Conservation (phyloP, 2,888 invertebrate species). For the Aphrophora alni region DNA sequence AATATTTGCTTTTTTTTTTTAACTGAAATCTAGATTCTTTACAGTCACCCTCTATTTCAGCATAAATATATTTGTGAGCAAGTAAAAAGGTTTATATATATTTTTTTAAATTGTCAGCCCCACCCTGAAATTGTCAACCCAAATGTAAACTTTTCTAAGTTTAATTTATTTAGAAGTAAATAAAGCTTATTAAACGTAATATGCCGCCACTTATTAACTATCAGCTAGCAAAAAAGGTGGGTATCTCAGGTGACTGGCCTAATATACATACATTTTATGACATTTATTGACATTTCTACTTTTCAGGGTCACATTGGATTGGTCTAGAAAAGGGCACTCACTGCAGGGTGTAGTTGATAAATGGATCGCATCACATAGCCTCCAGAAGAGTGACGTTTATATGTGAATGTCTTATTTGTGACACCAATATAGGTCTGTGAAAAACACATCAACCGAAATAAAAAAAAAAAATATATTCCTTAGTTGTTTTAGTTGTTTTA, state of each 20-base stretch:
- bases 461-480: background rate
- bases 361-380: background rate
- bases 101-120: too few relatives aligned
- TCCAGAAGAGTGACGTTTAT: background rate
- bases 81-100: too few relatives aligned
- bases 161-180: too few relatives aligned
- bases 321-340: background rate
- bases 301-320: background rate
- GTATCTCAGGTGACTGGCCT: background rate
- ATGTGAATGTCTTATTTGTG: constrained; percentile 6
- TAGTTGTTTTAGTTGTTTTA: background rate
- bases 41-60: too few relatives aligned
- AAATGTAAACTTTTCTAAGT: too few relatives aligned
- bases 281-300: background rate
- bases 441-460: background rate
- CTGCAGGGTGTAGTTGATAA: background rate
- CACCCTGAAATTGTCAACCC: too few relatives aligned
- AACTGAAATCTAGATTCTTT: too few relatives aligned
- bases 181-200: too few relatives aligned
- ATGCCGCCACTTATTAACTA: too few relatives aligned
- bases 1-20: too few relatives aligned
- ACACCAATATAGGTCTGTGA: constrained; percentile 6
- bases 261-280: background rate
- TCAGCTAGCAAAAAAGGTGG: too few relatives aligned
- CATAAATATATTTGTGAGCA: too few relatives aligned